Evolutionary conservation across 1,140 invertebrate genomes (phyloP), one percentile per base, ranked within the genome.

Genomic region (Papilio helenus): DNA sequence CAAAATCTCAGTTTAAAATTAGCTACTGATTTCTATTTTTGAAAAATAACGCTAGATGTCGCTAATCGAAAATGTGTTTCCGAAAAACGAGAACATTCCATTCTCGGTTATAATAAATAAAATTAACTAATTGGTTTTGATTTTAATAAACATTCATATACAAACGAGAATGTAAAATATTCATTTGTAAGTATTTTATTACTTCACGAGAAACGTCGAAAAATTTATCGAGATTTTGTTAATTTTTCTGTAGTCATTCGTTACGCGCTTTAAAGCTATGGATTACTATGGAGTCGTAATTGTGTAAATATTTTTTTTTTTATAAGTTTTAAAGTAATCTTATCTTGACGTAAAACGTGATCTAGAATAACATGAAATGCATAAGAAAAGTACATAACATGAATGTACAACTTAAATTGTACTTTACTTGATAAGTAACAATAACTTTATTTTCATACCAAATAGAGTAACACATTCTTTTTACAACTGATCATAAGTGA

Each of bases 211-310:
- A 72, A 20, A 42, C 39, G 16, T 39, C 71, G 14, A 42, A 42
- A 34, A 39, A 72, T 42, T 42, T 20, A 49, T 74, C 14, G 18
- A 26, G n/a, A 74, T 51, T 74, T 74, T 79, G 79, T 84, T 84
- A 82, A 86, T 84, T 87, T 89, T 86, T 85, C 85, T 84, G 85
- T 86, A 88, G 84, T 88, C 87, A 88, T 88, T 90, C 85, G 88
- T 88, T 88, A 88, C 86, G 83, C 81, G 79, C 81, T 84, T 79
- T 85, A 18, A 9, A 80, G 34, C 82, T 81, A 81, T n/a, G 44
- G 73, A 80, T 65, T 10, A 18, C 3, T 55, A 44, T 84, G 72
- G 87, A 89, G 86, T 79, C 44, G 84, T n/a, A 10, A 76, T 42
- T 23, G 20, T 34, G 58, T 34, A 68, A 20, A 74, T 46, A 42